Conservation (phyloP, 2,888 invertebrate genomes). For the Galerucella calmariensis region DNA sequence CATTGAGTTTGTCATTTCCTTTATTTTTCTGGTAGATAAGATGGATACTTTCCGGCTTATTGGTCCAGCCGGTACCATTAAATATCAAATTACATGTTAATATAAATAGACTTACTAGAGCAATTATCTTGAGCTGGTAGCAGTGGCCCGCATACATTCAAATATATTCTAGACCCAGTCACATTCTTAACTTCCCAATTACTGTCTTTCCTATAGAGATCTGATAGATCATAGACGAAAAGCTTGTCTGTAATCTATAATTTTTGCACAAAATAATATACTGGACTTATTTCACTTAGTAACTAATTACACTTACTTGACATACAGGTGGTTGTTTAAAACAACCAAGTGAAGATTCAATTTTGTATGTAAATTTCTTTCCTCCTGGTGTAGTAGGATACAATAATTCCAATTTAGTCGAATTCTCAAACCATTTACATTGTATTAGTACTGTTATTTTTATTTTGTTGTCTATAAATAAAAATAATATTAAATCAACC, state of each 20-base stretch:
- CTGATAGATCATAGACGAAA: background rate
- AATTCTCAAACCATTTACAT: slow-evolving; percentile 37
- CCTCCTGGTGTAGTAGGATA: background rate
- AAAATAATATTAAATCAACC: background rate
- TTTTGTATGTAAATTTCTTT: background rate
- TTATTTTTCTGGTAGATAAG: too few relatives aligned
- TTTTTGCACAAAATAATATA: background rate
- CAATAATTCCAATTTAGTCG: slow-evolving; percentile 15
- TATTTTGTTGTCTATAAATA: slow-evolving; percentile 40
- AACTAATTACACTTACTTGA: background rate
- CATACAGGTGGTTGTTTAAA: slow-evolving; percentile 5
- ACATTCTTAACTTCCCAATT: background rate
- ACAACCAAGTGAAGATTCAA: slow-evolving; percentile 2
- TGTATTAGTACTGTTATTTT: slow-evolving; percentile 45
- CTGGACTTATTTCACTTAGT: background rate
- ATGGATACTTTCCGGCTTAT: too few relatives aligned
- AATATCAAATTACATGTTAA: too few relatives aligned
- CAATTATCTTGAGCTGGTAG: slow-evolving; percentile 35
- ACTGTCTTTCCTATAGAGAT: background rate
- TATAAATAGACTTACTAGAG: slow-evolving; percentile 36
- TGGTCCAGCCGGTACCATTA: too few relatives aligned
- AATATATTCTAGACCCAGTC: slow-evolving; percentile 19
- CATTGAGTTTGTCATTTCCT: too few relatives aligned
- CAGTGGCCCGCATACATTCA: slow-evolving; percentile 51
- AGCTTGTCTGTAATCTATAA: background rate